Evolutionary conservation across 2,888 invertebrate species (phyloP).

Genomic region (Limenitis arthemis): DNA sequence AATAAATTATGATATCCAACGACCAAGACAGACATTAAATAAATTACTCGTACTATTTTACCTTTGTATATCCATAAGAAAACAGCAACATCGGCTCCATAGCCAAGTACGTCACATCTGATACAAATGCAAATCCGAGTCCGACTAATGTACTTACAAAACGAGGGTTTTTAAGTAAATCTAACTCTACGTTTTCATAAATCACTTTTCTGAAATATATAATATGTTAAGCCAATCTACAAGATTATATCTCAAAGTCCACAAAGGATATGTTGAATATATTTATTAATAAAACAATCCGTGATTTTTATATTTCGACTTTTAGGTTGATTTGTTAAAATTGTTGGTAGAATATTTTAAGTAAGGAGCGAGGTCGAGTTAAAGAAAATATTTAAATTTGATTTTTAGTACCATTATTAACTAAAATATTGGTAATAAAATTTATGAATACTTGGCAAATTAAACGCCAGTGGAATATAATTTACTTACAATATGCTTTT

Average conservation of each 20-base stretch:
- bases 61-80: constrained; percentile 68
- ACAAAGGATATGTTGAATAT: not conserved
- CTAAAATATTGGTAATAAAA: too few relatives aligned
- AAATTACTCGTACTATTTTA: constrained; percentile 19
- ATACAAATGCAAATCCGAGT: constrained; percentile 73
- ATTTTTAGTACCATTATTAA: too few relatives aligned
- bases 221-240: not conserved
- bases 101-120: constrained; percentile 75
- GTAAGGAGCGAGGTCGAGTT: too few relatives aligned
- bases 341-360: too few relatives aligned
- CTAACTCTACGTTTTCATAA: constrained; percentile 58
- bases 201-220: constrained; percentile 52
- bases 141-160: constrained; percentile 64
- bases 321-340: too few relatives aligned
- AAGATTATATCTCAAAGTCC: not conserved
- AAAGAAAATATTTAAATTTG: too few relatives aligned
- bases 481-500: constrained; percentile 58
- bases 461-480: not conserved
- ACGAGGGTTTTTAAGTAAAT: constrained; percentile 52
- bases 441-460: not conserved
- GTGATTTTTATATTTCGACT: too few relatives aligned
- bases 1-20: too few relatives aligned
- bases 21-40: too few relatives aligned
- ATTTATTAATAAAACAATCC: not conserved
- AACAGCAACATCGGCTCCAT: constrained; percentile 75